Evolutionary conservation across 2,888 invertebrate species (phyloP), one percentile per base, ranked within the genome.

Genomic region (Lasioglossum leucozonium): DNA sequence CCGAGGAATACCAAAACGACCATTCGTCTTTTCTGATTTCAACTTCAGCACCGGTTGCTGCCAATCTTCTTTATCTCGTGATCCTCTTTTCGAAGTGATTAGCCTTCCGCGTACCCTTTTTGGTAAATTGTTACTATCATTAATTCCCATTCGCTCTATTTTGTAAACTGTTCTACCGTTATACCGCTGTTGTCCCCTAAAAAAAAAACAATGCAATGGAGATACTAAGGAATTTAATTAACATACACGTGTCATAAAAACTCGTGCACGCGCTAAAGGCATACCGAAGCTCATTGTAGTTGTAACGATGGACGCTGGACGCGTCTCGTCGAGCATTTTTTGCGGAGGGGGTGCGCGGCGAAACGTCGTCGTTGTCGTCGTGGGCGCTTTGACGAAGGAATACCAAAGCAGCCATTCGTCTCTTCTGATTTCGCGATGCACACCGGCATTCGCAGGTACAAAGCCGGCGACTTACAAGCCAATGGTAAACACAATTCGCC

Each of bases 401-500:
- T 55, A n/a, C 55, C 55, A 55, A 55, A 55, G n/a, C 58, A 30
- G 62, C 34, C 62, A 26, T 62, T 62, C 62, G 30, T 62, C 26
- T 62, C 34, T 62, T 62, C 30, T 30, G 62, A 30, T 62, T 62
- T 62, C 62, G 26, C 30, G 62, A 62, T 34, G 62, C 30, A 18
- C 30, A 30, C 62, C 2, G 62, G 62, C 30, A 30, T 67, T 34
- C 37, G 67, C 67, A 67, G 62, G 62, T 62, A 62, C 62, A 62
- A 62, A 62, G 62, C 30, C 62, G 62, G 18, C 30, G 62, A 62
- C 30, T 62, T 62, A 62, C 62, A 34, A 37, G 67, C 37, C 67
- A 67, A 34, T 18, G 37, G 67, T 67, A 67, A 67, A 67, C 34
- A 67, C 67, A 37, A 67, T 67, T 67, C 67, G 10, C 37, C 37